A percentile compares a stretch with the other conserved stretches of the same genome.
Evolutionary conservation across 2,888 invertebrate genomes (phyloP).

Genomic region (Physocephala rufipes): DNA sequence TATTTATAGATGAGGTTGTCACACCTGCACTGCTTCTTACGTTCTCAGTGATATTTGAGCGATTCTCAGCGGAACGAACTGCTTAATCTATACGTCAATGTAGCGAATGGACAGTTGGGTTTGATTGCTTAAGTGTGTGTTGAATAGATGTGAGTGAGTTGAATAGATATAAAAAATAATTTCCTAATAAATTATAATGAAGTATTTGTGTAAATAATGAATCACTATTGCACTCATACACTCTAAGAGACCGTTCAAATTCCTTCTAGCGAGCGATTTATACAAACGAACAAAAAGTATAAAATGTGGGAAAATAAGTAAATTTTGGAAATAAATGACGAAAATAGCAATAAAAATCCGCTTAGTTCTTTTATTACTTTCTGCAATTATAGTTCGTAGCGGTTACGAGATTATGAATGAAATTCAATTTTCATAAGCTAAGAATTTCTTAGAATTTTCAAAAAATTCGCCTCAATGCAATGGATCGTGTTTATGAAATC

Average conservation of each 20-base stretch:
- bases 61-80: background rate
- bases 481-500: background rate
- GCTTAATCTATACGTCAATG: no score
- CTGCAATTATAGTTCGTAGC: no score
- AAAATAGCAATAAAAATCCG: no score
- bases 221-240: background rate
- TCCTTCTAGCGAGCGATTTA: background rate
- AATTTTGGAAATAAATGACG: no score
- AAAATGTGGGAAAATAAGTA: background rate
- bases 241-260: background rate
- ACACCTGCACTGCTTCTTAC: conserved; percentile 32
- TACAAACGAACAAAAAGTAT: conserved; percentile 5
- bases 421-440: no score
- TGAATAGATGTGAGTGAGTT: no score
- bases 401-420: no score
- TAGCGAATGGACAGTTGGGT: no score
- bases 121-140: no score
- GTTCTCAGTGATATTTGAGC: background rate
- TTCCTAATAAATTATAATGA: conserved; percentile 13
- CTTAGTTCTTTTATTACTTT: no score
- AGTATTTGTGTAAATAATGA: background rate
- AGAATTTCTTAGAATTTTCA: no score
- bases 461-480: background rate
- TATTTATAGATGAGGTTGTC: conserved; percentile 21
- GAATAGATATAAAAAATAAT: background rate